A percentile compares a stretch with the other conserved stretches of the same genome.
These are phyloP conservation scores for Melinaea menophilus DNA, from an alignment of 2,888 invertebrate genomes.

Conservation along the genomic window DNA sequence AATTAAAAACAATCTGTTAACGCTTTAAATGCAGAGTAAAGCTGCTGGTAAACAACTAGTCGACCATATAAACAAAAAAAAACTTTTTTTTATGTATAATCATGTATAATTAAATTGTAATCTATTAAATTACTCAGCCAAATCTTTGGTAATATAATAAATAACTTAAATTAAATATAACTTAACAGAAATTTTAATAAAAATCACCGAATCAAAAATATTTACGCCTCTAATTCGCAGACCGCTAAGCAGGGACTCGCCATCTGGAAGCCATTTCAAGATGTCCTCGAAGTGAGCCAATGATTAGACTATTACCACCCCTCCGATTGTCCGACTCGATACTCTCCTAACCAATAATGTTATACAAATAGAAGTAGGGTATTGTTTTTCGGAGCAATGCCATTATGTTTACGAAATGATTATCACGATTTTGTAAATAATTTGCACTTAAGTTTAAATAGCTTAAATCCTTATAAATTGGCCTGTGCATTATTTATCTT, in stretches of 20 bases:
- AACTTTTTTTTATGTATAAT: no score
- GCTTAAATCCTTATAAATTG: background rate
- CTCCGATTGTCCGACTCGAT: background rate
- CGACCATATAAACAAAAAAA: no score
- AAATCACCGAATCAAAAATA: constrained; percentile 7
- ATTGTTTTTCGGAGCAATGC: background rate
- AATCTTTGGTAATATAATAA: no score
- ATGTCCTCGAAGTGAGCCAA: constrained; percentile 9
- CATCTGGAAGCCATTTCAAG: constrained; percentile 6
- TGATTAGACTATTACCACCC: constrained; percentile 9
- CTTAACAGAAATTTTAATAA: background rate
- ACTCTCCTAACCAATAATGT: background rate
- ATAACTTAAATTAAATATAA: background rate
- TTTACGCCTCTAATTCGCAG: background rate
- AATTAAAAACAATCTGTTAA: no score
- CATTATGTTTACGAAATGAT: background rate
- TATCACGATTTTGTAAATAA: background rate
- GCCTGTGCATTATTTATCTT: background rate
- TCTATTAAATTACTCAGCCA: no score
- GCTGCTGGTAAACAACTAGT: no score
- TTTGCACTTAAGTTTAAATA: background rate
- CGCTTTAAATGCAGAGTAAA: no score
- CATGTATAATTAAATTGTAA: no score
- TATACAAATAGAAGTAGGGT: constrained; percentile 4
- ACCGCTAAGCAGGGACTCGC: constrained; percentile 2